Conservation (phyloP, 2,797 vertebrate species). For the Macroramphosus scolopax region DNA sequence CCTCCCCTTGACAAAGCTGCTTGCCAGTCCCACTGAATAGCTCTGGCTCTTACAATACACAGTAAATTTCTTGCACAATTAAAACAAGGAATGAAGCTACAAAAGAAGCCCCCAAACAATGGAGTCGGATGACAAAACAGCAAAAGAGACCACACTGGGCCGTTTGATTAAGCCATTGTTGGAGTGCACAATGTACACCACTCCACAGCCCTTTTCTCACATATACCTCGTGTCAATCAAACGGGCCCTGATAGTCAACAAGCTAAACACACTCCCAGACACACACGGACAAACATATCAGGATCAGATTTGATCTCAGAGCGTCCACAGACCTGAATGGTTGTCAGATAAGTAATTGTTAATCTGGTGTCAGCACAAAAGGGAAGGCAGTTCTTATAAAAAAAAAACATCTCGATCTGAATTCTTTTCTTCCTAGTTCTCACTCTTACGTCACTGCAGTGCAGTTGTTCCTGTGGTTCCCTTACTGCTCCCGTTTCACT, state of each 20-base stretch:
- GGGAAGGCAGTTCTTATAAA: neutral
- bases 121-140: constrained; percentile 79
- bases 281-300: constrained; percentile 27
- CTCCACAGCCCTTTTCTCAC: constrained; percentile 74
- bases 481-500: constrained; percentile 25
- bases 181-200: constrained; percentile 69
- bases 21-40: constrained; percentile 76
- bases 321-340: constrained; percentile 16
- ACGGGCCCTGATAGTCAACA: constrained; percentile 54
- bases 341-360: no score
- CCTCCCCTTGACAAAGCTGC: constrained; percentile 68
- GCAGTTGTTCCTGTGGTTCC: constrained; percentile 17
- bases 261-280: constrained; percentile 42
- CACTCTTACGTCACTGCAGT: no score
- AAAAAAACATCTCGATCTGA: neutral
- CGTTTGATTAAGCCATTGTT: constrained; percentile 78
- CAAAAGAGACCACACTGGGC: constrained; percentile 77
- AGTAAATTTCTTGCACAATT: constrained; percentile 82
- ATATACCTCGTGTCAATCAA: constrained; percentile 75
- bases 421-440: neutral
- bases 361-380: constrained; percentile 8
- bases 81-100: constrained; percentile 78
- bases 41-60: constrained; percentile 78
- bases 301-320: constrained; percentile 23
- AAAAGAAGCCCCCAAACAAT: constrained; percentile 79